phyloP scores from a whole-genome alignment of 64 coral and sea anemone species.

The Dendronephthya gigantea region DNA sequence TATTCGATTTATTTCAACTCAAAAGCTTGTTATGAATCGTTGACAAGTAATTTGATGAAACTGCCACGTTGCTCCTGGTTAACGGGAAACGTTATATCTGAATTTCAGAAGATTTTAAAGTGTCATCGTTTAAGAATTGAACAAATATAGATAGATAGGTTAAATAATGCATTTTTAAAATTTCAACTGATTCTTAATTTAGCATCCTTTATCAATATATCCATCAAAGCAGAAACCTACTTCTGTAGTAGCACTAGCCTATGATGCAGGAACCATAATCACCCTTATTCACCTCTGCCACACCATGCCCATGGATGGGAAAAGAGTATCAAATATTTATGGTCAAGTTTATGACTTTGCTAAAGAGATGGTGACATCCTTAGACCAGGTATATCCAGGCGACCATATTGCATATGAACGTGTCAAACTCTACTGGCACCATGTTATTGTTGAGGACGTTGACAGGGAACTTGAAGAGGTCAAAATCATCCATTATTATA shows the following conservation, averaged over 20 bases:
- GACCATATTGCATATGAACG: conserved; percentile 2
- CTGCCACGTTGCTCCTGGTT: too few relatives aligned
- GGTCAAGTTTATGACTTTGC: background rate
- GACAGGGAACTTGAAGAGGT: background rate
- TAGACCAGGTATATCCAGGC: background rate
- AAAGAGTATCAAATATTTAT: background rate
- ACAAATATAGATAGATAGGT: too few relatives aligned
- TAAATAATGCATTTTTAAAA: too few relatives aligned
- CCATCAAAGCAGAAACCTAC: too few relatives aligned
- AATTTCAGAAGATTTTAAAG: too few relatives aligned
- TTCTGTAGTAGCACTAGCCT: background rate
- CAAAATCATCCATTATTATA: conserved; percentile 9
- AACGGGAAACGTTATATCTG: too few relatives aligned
- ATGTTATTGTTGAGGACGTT: conserved; percentile 6
- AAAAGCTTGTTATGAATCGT: too few relatives aligned
- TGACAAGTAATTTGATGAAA: too few relatives aligned
- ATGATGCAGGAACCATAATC: background rate
- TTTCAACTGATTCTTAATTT: too few relatives aligned
- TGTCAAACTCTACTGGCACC: background rate
- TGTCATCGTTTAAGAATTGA: too few relatives aligned
- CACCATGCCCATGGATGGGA: background rate
- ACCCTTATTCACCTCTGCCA: background rate
- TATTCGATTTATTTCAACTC: too few relatives aligned
- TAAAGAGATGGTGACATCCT: background rate
- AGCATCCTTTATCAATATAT: too few relatives aligned